Percentiles rank a stretch among this genome's conserved stretches.
Evolutionary conservation across 2,113 vertebrate genomes (phyloP).

Genomic region (Lophochroa leadbeateri): DNA sequence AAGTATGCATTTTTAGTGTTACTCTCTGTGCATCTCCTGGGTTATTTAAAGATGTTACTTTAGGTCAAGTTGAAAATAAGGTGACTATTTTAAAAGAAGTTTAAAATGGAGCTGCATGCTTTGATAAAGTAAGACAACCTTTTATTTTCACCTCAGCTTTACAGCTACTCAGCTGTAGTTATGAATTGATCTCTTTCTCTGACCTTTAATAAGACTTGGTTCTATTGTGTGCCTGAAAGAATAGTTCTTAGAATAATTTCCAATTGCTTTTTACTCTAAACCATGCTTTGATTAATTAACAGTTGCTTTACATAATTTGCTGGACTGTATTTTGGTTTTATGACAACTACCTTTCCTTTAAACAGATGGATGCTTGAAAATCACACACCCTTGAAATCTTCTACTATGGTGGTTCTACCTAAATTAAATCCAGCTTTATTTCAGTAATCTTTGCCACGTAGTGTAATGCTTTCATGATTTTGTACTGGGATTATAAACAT

Average conservation of each 20-base stretch:
- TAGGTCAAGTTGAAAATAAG: not conserved
- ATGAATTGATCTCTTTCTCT: constrained; percentile 57
- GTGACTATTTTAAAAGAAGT: not conserved
- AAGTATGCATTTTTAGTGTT: not conserved
- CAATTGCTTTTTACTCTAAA: constrained; percentile 43
- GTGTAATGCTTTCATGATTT: not conserved
- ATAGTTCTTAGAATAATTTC: constrained; percentile 60
- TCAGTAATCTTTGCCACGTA: constrained; percentile 34
- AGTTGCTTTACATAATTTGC: constrained; percentile 54
- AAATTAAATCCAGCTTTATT: constrained; percentile 42
- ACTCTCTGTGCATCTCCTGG: not conserved
- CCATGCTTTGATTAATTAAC: constrained; percentile 53
- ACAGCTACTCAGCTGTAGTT: not conserved
- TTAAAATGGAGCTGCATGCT: not conserved
- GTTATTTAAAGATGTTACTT: not conserved
- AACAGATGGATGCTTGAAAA: constrained; percentile 50
- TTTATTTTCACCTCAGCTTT: not conserved
- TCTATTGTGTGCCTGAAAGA: constrained; percentile 19
- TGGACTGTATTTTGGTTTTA: constrained; percentile 41
- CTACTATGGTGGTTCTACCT: not conserved
- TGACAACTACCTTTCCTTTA: constrained; percentile 54
- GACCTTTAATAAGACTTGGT: constrained; percentile 52
- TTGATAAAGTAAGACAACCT: not conserved
- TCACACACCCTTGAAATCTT: constrained; percentile 42
- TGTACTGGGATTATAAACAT: not conserved